These are phyloP conservation scores for Ianthella basta DNA, from an alignment of 37 sponge, comb jelly and placozoan species.

Conservation along the genomic window DNA sequence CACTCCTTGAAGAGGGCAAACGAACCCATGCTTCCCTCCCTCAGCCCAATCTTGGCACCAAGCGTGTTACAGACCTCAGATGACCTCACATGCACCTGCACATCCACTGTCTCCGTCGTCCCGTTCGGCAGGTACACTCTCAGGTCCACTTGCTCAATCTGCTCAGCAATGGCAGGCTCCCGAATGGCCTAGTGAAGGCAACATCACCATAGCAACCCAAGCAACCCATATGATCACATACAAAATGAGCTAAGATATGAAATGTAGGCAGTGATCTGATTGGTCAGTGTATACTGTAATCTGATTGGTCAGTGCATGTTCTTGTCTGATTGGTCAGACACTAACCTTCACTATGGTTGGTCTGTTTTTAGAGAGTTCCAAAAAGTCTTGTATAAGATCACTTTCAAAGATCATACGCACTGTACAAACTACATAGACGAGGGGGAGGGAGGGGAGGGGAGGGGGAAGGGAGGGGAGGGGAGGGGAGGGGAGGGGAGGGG, in stretches of 20 bases:
- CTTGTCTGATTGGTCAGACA: too few species aligned
- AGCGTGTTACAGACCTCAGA: conserved; percentile 59
- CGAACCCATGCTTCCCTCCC: conserved; percentile 31
- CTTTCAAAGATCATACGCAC: conserved; percentile 78
- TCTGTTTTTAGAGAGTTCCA: conserved; percentile 23
- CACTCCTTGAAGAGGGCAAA: conserved; percentile 63
- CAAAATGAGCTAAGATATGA: too few species aligned
- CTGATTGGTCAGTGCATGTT: too few species aligned
- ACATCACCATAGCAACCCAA: too few species aligned
- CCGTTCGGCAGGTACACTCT: conserved; percentile 55
- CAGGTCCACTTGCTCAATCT: conserved; percentile 35
- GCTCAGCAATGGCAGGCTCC: background rate
- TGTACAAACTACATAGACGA: conserved; percentile 57
- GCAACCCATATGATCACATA: too few species aligned
- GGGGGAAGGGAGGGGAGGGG: background rate
- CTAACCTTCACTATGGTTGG: background rate
- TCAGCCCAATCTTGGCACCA: conserved; percentile 34
- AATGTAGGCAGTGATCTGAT: too few species aligned
- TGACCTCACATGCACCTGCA: conserved; percentile 49
- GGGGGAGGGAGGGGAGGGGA: background rate
- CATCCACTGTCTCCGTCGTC: conserved; percentile 28
- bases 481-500: too few species aligned
- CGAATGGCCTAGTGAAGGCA: background rate
- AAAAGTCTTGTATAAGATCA: conserved; percentile 85
- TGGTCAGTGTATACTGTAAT: too few species aligned